Conservation (phyloP, 2,888 invertebrate genomes). For the Hirtodrosophila histrioides region DNA sequence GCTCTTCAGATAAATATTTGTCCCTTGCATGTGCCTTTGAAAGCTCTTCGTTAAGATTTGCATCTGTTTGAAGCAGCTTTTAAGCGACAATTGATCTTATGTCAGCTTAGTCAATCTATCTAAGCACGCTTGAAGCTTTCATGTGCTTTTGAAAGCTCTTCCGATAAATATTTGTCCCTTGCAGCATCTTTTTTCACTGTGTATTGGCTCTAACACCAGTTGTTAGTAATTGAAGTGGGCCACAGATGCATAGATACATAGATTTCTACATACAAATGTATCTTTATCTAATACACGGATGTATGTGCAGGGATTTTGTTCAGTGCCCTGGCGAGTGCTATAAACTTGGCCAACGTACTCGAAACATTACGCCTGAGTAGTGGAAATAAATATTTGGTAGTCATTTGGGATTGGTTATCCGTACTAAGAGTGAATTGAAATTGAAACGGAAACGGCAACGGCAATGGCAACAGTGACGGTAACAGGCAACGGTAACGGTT, state of each 20-base stretch:
- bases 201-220: constrained; percentile 38
- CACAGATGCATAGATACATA: constrained; percentile 13
- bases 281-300: constrained; percentile 30
- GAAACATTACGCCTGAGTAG: constrained; percentile 72
- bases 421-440: constrained; percentile 67
- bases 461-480: constrained; percentile 12
- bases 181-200: not conserved
- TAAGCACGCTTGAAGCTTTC: too few species aligned
- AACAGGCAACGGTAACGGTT: constrained; percentile 24
- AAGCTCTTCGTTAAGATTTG: too few species aligned
- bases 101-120: too few species aligned
- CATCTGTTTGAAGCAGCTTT: too few species aligned
- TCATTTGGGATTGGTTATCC: constrained; percentile 69
- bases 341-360: constrained; percentile 62
- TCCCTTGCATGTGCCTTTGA: too few species aligned
- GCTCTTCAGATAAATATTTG: not conserved
- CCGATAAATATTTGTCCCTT: not conserved
- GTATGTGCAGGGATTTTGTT: constrained; percentile 27
- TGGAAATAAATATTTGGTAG: constrained; percentile 78
- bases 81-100: too few species aligned
- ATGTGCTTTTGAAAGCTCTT: too few species aligned
- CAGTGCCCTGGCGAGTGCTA: constrained; percentile 59
- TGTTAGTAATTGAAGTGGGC: constrained; percentile 64
- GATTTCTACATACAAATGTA: constrained; percentile 12
- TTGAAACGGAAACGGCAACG: constrained; percentile 57